Base-by-base conservation (phyloP, 2,113 vertebrate genomes). In the Prolemur simus region DNA sequence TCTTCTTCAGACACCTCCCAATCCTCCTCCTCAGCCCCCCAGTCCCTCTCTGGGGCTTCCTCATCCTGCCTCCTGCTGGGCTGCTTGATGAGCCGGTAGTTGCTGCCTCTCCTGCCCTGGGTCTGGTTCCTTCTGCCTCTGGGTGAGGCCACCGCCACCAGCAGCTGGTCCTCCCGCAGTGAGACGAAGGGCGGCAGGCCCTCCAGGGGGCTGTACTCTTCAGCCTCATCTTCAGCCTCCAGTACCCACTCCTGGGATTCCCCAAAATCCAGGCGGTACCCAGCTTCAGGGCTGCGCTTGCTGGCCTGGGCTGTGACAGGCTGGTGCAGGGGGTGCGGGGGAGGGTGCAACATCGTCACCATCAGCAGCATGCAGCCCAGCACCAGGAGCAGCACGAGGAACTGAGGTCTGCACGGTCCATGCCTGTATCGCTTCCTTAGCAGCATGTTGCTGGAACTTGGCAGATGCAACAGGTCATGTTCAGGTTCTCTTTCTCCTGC, bases 131-230 rank as follows among this genome's bases (percentile, higher is more conserved):
- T 98, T 87, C 87, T 98, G 89, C 97, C 97, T 39, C 96, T 88
- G 89, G 98, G 98, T 29, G 95, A 99, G 97, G 81, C 97, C 6
- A 98, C 95, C 2, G 98, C 99, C 94, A 98, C 98, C 66, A 99
- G 98, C 88, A 99, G 92, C 92, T 99, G 98, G 0, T 99, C 99
- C 83, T 99, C 99, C 86, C 98, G 97, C 83, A 99, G 97, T 15
- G 99, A 98, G 93, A 99, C 98, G 58, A 99, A 97, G 3, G 99
- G 98, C 0, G 98, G 98, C 15, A 99, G 94, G 58, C 98, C 98
- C 0, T 98, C 98, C 88, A 98, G 52, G 32, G 98, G 96, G 58
- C 97, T 94, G 0, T 98, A 98, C 52, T 98, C 98, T 74, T 97
- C 97, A 2, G 97, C 98, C 8, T 99, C 98, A 34, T 99, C 99